Evolutionary conservation across 2,888 invertebrate genomes (phyloP).

Genomic region (Chrysotoxum bicinctum): DNA sequence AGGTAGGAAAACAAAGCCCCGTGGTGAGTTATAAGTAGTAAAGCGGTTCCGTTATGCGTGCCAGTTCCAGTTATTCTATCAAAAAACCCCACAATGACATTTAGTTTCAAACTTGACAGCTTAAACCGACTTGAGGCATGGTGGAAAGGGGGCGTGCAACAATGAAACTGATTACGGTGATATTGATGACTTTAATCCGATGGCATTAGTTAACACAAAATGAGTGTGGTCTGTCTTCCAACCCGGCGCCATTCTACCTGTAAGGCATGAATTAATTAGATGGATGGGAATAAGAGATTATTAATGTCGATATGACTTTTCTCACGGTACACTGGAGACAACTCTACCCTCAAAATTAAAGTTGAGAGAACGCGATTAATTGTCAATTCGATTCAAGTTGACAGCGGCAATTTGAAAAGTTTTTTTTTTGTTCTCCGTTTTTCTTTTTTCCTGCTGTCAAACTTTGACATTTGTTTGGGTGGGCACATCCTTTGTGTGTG

Average conservation of each 20-base stretch:
- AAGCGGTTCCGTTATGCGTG: slow-evolving; percentile 45
- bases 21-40: slow-evolving; percentile 50
- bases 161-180: slow-evolving; percentile 63
- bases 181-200: slow-evolving; percentile 70
- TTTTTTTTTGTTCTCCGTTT: not conserved
- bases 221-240: slow-evolving; percentile 55
- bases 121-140: not conserved
- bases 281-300: slow-evolving; percentile 38
- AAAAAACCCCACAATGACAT: slow-evolving; percentile 46
- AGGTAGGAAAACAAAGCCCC: slow-evolving; percentile 44
- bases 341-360: not conserved
- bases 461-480: slow-evolving; percentile 56
- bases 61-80: slow-evolving; percentile 38
- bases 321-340: slow-evolving; percentile 38
- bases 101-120: slow-evolving; percentile 11
- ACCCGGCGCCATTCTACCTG: slow-evolving; percentile 32
- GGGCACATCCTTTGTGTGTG: slow-evolving; percentile 8
- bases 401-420: slow-evolving; percentile 68
- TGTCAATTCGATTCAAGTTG: slow-evolving; percentile 68
- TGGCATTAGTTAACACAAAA: slow-evolving; percentile 71
- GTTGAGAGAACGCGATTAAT: slow-evolving; percentile 46
- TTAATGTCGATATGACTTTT: slow-evolving; percentile 58
- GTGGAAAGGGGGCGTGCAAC: slow-evolving; percentile 10
- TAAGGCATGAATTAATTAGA: slow-evolving; percentile 41
- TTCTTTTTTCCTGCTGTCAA: not conserved